Conservation (phyloP, 2,888 invertebrate genomes). For the Myathropa florea region DNA sequence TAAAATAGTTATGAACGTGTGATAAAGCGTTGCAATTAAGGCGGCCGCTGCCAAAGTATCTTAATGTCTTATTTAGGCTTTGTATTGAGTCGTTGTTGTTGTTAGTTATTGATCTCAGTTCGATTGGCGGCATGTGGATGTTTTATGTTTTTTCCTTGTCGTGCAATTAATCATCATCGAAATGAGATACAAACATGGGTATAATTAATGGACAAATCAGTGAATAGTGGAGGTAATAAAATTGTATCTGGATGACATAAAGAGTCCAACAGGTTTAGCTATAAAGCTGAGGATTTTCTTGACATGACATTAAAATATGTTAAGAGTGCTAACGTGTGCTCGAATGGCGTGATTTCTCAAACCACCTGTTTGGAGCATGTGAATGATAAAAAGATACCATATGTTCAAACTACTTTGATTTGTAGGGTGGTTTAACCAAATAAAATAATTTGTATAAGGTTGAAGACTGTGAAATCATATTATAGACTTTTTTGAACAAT, state of each 20-base stretch:
- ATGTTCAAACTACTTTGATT: neutral
- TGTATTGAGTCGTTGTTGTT: slow-evolving; percentile 1
- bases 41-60: neutral
- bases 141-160: slow-evolving; percentile 2
- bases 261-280: neutral
- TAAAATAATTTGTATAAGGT: neutral
- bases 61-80: slow-evolving; percentile 1
- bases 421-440: neutral
- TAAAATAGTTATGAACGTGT: slow-evolving; percentile 22
- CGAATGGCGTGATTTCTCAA: neutral
- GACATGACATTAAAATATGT: slow-evolving; percentile 4
- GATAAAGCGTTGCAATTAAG: slow-evolving; percentile 18
- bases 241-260: slow-evolving; percentile 9
- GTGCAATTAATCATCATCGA: slow-evolving; percentile 21
- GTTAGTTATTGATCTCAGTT: neutral
- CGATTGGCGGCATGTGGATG: neutral
- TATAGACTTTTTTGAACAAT: neutral
- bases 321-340: neutral
- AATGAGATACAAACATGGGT: neutral
- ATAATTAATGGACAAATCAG: slow-evolving; percentile 32
- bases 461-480: neutral
- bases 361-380: neutral
- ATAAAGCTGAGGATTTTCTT: slow-evolving; percentile 5
- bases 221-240: slow-evolving; percentile 17
- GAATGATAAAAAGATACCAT: neutral